These are phyloP conservation scores for Zophobas morio DNA, from an alignment of 1,140 invertebrate genomes.

Conservation along the genomic window DNA sequence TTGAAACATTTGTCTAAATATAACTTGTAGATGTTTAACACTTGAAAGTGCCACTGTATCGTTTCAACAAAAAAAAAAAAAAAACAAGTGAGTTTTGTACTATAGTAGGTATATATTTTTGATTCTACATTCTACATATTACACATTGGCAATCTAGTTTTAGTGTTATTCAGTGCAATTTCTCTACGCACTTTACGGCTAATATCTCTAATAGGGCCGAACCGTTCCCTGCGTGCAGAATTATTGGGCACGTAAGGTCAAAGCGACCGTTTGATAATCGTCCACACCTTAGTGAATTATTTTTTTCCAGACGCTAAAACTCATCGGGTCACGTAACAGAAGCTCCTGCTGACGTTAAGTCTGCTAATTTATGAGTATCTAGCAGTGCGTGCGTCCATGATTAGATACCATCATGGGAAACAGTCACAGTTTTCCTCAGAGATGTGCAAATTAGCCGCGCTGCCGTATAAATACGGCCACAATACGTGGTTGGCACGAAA, in stretches of 20 bases:
- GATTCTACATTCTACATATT: too few species aligned
- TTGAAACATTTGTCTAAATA: too few species aligned
- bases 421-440: conserved; percentile 60
- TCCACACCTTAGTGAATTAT: conserved; percentile 44
- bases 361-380: conserved; percentile 59
- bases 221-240: background rate
- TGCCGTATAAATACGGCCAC: conserved; percentile 58
- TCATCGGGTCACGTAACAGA: conserved; percentile 41
- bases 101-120: too few species aligned
- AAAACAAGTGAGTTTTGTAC: too few species aligned
- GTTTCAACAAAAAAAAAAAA: too few species aligned
- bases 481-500: conserved; percentile 59
- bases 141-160: too few species aligned
- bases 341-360: conserved; percentile 39
- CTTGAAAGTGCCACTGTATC: too few species aligned
- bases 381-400: conserved; percentile 60
- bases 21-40: too few species aligned
- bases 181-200: too few species aligned
- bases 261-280: conserved; percentile 28
- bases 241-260: conserved; percentile 36
- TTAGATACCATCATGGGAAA: conserved; percentile 63
- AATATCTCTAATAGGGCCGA: too few species aligned
- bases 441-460: conserved; percentile 62
- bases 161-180: too few species aligned
- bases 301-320: conserved; percentile 34